phyloP scores from a whole-genome alignment of 2,113 vertebrate genomes.

The Tragulus kanchil region DNA sequence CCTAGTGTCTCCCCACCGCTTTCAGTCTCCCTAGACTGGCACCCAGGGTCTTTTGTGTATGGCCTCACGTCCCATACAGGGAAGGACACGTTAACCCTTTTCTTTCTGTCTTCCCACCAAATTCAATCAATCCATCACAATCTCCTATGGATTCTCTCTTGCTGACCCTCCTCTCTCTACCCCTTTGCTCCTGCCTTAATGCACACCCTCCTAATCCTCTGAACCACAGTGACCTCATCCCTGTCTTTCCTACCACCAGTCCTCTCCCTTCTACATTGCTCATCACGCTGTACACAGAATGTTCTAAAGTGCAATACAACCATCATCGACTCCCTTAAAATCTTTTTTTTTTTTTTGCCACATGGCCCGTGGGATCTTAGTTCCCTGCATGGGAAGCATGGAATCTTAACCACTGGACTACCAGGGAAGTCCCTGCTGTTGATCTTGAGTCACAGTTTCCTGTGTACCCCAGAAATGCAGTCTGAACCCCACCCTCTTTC shows the following conservation, averaged over 20 bases:
- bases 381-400: neutral
- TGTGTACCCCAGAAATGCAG: neutral
- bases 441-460: neutral
- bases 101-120: neutral
- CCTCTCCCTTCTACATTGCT: neutral
- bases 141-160: neutral
- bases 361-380: neutral
- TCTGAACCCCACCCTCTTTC: neutral
- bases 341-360: neutral
- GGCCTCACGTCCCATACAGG: neutral
- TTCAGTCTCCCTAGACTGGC: neutral
- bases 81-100: neutral
- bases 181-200: neutral
- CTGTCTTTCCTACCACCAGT: neutral
- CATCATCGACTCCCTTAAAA: neutral
- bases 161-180: neutral
- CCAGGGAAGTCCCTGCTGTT: neutral
- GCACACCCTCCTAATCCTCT: neutral
- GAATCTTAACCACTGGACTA: neutral
- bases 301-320: neutral
- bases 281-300: neutral
- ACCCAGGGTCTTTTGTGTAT: neutral
- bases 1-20: neutral
- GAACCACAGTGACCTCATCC: neutral
- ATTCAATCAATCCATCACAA: neutral